These are phyloP conservation scores for Ancistrus triradiatus DNA, from an alignment of 2,113 vertebrate genomes.

Conservation along the genomic window DNA sequence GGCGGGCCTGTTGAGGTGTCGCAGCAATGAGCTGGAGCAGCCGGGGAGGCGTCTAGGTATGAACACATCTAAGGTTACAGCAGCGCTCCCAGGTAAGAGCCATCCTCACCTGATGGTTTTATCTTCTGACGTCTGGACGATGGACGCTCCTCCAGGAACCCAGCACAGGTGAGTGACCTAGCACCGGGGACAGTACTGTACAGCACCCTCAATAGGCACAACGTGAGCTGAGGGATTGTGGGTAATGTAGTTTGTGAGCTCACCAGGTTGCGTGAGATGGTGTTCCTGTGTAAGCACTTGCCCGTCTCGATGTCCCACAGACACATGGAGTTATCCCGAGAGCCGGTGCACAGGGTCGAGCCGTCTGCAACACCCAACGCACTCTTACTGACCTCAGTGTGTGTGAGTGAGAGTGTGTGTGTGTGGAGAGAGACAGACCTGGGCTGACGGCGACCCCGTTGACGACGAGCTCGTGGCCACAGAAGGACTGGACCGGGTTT, in stretches of 20 bases:
- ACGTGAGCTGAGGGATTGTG: neutral
- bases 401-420: conserved; percentile 21
- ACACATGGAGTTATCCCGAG: conserved; percentile 88
- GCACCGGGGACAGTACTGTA: no score
- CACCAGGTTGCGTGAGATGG: conserved; percentile 91
- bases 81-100: neutral
- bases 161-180: conserved; percentile 95
- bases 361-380: conserved; percentile 64
- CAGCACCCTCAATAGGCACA: no score
- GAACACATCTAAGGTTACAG: no score
- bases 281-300: conserved; percentile 72
- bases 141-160: conserved; percentile 81
- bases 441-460: conserved; percentile 87
- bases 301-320: conserved; percentile 88
- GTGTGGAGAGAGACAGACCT: conserved; percentile 59
- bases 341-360: conserved; percentile 82
- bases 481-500: conserved; percentile 74
- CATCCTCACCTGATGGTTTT: conserved; percentile 81
- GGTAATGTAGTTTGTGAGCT: conserved; percentile 9
- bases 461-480: conserved; percentile 86
- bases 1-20: no score
- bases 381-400: neutral
- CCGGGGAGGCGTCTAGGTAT: no score
- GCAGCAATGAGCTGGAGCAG: no score
- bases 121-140: conserved; percentile 90